Base-by-base conservation (phyloP, 2,797 vertebrate genomes). In the Hydrocynus forskahlii region DNA sequence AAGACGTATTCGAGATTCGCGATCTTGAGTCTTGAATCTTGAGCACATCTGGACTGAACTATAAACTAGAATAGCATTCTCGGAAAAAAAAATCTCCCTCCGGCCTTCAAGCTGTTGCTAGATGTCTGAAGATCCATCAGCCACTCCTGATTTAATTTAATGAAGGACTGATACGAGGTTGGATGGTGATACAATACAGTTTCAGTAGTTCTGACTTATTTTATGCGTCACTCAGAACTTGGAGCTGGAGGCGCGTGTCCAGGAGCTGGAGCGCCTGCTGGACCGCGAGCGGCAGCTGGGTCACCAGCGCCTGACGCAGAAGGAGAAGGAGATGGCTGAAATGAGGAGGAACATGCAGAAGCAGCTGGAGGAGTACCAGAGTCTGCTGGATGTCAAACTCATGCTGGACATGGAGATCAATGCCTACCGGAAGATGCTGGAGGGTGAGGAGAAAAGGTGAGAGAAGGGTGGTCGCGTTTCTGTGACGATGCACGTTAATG, bases 321-420 rank as follows among this genome's bases (percentile, higher is more conserved):
- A 93, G 88, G 94, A 96, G 19, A 85, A 90, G 87, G 95, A 96
- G 88, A 88, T 96, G 80, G 77, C 78, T 0, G 73, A 82, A 69
- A 87, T 92, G 82, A 91, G 90, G 50, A 88, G 88, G 78, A 89
- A 92, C 83, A 91, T 94, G 91, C 92, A 89, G 85, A 74, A 52
- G 2, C 95, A 95, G 88, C 81, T 96, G 86, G 94, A 96, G 73
- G 95, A 96, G 45, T 95, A 97, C 43, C 93, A 94, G 83, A 91
- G 92, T 80, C 93, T 96, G 82, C 87, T 96, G 78, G 96, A 95
- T 48, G 91, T 95, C 64, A 96, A 97, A 81, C 85, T 97, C 23
- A 94, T 95, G 23, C 89, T 97, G 75, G 95, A 97, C 83, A 90
- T 96, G 93, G 96, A 97, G 90, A 96, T 97, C 89, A 95, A 87